phyloP scores from a whole-genome alignment of 1,140 invertebrate genomes.

The Batillaria attramentaria region DNA sequence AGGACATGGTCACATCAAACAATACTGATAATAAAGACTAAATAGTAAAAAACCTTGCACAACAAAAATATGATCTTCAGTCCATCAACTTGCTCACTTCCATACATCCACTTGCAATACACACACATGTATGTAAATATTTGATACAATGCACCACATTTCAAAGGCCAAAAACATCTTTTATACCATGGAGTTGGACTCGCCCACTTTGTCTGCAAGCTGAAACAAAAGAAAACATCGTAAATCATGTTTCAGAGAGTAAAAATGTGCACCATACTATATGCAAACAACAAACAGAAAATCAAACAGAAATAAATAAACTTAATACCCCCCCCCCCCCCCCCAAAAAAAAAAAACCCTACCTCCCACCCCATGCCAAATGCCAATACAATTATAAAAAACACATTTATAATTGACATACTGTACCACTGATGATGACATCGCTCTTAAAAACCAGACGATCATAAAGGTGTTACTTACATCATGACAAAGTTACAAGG shows the following conservation, averaged over 20 bases:
- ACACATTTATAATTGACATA: not conserved
- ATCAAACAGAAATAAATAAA: no score
- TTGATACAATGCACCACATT: constrained; percentile 12
- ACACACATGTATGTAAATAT: not conserved
- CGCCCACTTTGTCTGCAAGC: constrained; percentile 59
- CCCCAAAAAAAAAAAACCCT: no score
- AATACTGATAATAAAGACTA: no score
- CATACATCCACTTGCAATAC: not conserved
- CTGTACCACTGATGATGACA: not conserved
- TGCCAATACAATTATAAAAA: constrained; percentile 25
- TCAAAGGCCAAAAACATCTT: constrained; percentile 4
- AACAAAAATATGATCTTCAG: not conserved
- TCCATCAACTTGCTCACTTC: no score
- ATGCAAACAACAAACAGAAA: no score
- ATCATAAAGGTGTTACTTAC: not conserved
- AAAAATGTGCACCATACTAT: no score
- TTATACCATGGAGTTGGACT: constrained; percentile 65
- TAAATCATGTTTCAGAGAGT: no score
- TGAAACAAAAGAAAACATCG: constrained; percentile 48
- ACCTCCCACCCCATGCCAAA: no score
- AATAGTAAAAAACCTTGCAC: no score
- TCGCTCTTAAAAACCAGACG: no score
- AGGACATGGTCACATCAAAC: no score
- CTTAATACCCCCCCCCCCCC: no score
- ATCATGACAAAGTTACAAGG: not conserved